Evolutionary conservation across 2,888 invertebrate genomes (phyloP).

Genomic region (Chaitophorus viminalis): DNA sequence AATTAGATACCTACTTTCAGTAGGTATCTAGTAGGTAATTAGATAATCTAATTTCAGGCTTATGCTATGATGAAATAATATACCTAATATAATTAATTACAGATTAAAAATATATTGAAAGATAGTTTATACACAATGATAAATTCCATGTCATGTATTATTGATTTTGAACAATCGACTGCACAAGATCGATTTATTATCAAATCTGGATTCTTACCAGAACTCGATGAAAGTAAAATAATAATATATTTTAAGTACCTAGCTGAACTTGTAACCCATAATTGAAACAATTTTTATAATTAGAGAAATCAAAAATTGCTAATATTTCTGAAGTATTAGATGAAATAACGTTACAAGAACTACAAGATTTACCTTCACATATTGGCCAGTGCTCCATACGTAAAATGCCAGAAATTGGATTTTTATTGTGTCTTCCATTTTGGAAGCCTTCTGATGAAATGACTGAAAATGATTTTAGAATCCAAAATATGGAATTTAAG

Average conservation of each 20-base stretch:
- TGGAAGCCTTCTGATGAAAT: slow-evolving; percentile 71
- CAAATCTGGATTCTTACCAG: slow-evolving; percentile 78
- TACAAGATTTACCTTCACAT: slow-evolving; percentile 75
- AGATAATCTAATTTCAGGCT: not conserved
- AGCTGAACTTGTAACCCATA: not conserved
- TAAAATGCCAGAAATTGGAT: slow-evolving; percentile 81
- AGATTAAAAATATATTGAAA: slow-evolving; percentile 67
- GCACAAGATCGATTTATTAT: slow-evolving; percentile 77
- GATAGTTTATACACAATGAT: slow-evolving; percentile 72
- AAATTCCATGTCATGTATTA: slow-evolving; percentile 77
- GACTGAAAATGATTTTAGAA: slow-evolving; percentile 71
- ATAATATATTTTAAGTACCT: not conserved
- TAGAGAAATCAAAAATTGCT: slow-evolving; percentile 66
- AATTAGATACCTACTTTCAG: too few relatives aligned
- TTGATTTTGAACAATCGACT: slow-evolving; percentile 76
- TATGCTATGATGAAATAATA: not conserved
- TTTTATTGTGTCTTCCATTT: slow-evolving; percentile 79
- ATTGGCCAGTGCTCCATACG: slow-evolving; percentile 76
- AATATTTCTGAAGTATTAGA: slow-evolving; percentile 79
- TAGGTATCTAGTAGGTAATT: too few relatives aligned
- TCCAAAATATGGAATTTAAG: slow-evolving; percentile 79
- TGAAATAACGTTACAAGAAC: slow-evolving; percentile 77
- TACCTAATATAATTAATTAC: slow-evolving; percentile 61
- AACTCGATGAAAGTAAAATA: slow-evolving; percentile 78
- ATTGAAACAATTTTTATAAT: slow-evolving; percentile 22